A percentile compares a stretch with the other conserved stretches of the same genome.
phyloP scores from a whole-genome alignment of 2,113 vertebrate genomes.

The Lophochroa leadbeateri region DNA sequence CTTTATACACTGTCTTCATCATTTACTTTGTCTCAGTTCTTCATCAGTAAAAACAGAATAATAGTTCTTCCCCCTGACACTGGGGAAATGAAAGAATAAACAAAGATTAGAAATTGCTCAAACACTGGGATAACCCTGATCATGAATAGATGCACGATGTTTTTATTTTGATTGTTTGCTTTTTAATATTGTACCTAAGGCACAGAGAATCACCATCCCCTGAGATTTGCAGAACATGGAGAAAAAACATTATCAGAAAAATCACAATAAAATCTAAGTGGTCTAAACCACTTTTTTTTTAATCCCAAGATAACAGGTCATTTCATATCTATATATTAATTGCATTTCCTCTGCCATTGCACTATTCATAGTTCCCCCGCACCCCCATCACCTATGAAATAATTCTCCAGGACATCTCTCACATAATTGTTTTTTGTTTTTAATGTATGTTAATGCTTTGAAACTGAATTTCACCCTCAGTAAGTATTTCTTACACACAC shows the following conservation, averaged over 20 bases:
- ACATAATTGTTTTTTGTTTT: conserved; percentile 15
- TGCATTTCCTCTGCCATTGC: background rate
- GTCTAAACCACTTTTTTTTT: conserved; percentile 6
- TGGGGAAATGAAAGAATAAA: conserved; percentile 52
- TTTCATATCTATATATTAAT: background rate
- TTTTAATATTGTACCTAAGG: background rate
- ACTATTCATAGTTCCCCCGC: background rate
- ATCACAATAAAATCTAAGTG: conserved; percentile 10
- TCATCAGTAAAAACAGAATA: background rate
- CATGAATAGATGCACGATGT: conserved; percentile 58
- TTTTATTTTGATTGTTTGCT: conserved; percentile 54
- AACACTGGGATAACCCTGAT: conserved; percentile 30
- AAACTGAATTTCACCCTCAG: background rate
- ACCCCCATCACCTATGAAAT: background rate
- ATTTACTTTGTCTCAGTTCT: background rate
- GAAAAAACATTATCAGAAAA: conserved; percentile 16
- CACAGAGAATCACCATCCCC: background rate
- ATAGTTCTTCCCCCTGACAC: background rate
- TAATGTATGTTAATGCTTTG: conserved; percentile 6
- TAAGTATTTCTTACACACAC: background rate
- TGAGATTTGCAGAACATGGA: background rate
- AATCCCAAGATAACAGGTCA: background rate
- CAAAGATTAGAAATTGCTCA: conserved; percentile 41
- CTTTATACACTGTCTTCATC: background rate
- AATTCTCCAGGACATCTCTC: background rate